Base-by-base conservation (phyloP, 2,113 vertebrate genomes). In the Ciconia boyciana region DNA sequence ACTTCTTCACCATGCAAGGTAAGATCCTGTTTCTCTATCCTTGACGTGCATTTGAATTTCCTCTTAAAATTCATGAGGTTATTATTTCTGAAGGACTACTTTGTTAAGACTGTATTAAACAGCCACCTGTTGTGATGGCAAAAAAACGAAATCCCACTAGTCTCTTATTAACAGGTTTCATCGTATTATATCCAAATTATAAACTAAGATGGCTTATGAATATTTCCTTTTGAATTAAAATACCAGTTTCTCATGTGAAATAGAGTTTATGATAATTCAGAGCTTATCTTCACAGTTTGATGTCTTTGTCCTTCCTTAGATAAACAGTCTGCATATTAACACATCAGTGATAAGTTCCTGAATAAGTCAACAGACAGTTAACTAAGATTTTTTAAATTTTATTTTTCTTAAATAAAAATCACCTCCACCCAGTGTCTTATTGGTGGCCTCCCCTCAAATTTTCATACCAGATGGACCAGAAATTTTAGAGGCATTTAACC, bases 221-320 rank as follows among this genome's bases (percentile, higher is more conserved):
- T 95, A 93, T 94, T 95, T 95, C 66, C 74, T 91, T 97, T 80
- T 76, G 55, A 87, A 96, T 95, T 96, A 91, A 80, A 94, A 80
- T 22, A 25, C 29, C 62, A 41, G 41, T 43, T 95, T n/a, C 58
- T 80, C 22, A 46, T 62, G 29, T 34, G 70, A 87, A 97, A 93
- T 85, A 6, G 43, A 80, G 81, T 85, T 95, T 70, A 87, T 95
- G 82, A 44, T 93, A 94, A 95, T 94, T 77, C 87, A 85, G 75
- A 94, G 89, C 71, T 97, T 94, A 95, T 86, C 91, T 90, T 83
- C 94, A 91, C 91, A 94, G 95, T 60, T 61, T 91, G 93, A 89
- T 80, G 82, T 64, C 89, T 96, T 97, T 91, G 81, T 94, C 89
- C 82, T 95, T 89, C 70, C 71, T 91, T 74, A 54, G 75, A 69